A percentile compares a stretch with the other conserved stretches of the same genome.
Evolutionary conservation across 1,140 invertebrate species (phyloP).

Genomic region (Philopotamus ludificatus): DNA sequence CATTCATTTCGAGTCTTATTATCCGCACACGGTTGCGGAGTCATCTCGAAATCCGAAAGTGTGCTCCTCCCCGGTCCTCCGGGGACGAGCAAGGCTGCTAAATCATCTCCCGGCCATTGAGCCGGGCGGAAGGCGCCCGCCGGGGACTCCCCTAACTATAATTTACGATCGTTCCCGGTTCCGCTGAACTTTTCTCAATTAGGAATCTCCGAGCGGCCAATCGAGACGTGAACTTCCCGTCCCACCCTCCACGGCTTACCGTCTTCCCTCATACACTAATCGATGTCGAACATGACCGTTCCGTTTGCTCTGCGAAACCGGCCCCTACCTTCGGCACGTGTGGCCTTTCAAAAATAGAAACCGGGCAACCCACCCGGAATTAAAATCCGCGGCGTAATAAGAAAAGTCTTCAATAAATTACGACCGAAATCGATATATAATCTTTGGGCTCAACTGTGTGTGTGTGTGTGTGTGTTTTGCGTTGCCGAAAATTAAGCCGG

Average conservation of each 20-base stretch:
- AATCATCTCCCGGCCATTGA: constrained; percentile 18
- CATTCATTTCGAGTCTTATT: too few species aligned
- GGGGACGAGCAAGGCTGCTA: not conserved
- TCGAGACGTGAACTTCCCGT: not conserved
- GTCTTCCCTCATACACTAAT: not conserved
- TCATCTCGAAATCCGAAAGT: not conserved
- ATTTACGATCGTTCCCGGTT: constrained; percentile 8
- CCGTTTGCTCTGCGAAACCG: too few species aligned
- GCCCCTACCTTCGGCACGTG: too few species aligned
- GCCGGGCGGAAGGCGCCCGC: not conserved
- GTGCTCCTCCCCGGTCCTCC: not conserved
- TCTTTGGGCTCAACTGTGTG: not conserved
- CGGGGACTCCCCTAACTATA: constrained; percentile 7
- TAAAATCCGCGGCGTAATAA: too few species aligned
- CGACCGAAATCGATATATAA: too few species aligned
- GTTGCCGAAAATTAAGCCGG: not conserved
- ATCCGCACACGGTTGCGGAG: too few species aligned
- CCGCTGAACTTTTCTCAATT: constrained; percentile 22
- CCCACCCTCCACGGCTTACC: not conserved
- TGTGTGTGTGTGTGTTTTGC: not conserved
- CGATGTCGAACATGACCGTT: not conserved
- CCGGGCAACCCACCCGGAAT: too few species aligned
- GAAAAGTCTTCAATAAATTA: too few species aligned
- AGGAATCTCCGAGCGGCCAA: constrained; percentile 11
- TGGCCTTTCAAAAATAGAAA: too few species aligned